These are phyloP conservation scores for Charina bottae DNA, from an alignment of 2,113 vertebrate species.

Conservation along the genomic window DNA sequence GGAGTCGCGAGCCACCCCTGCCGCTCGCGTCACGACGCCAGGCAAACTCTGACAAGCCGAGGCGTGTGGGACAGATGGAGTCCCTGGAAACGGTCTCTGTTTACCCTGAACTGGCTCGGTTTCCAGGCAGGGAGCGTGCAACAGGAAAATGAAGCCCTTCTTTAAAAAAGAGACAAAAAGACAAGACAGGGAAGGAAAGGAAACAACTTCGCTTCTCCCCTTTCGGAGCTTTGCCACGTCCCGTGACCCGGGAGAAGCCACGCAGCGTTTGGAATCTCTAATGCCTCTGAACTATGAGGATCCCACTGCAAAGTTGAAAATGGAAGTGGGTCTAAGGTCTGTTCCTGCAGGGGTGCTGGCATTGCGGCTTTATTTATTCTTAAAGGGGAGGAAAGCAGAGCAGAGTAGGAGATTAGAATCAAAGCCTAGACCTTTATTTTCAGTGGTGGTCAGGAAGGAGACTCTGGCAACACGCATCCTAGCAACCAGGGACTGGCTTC, in stretches of 20 bases:
- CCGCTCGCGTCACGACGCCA: neutral
- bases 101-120: constrained; percentile 70
- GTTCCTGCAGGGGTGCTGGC: no score
- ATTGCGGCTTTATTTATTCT: neutral
- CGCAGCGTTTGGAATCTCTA: neutral
- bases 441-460: no score
- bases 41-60: constrained; percentile 49
- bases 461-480: no score
- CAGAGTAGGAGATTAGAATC: no score
- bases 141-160: constrained; percentile 66
- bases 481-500: no score
- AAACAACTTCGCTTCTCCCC: no score
- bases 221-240: neutral
- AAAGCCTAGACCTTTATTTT: no score
- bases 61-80: constrained; percentile 58
- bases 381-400: no score
- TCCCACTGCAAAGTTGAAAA: no score
- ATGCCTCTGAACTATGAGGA: neutral
- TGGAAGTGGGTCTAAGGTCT: no score
- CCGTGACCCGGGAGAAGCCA: neutral
- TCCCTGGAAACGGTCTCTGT: constrained; percentile 65
- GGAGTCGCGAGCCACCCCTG: neutral
- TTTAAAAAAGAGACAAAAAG: neutral
- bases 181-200: no score
- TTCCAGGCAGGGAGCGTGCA: constrained; percentile 69